Evolutionary conservation across 2,797 vertebrate genomes (phyloP).

Genomic region (Adrianichthys oophorus): DNA sequence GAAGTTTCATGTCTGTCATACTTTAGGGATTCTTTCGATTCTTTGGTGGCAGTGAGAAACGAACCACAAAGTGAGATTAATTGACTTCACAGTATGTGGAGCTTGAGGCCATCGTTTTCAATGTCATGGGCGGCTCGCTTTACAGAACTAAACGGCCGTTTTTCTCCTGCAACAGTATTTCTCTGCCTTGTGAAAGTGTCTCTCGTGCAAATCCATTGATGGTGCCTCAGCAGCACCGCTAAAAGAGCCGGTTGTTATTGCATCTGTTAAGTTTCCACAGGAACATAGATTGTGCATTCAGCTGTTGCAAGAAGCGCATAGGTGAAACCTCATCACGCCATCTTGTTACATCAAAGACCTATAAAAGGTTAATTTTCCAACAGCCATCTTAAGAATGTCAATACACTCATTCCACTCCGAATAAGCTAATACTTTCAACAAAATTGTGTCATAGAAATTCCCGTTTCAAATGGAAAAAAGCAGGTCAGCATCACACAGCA

Average conservation of each 20-base stretch:
- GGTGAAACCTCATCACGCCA: not conserved
- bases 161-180: not conserved
- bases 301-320: not conserved
- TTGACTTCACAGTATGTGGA: not conserved
- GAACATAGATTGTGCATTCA: not conserved
- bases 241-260: not conserved
- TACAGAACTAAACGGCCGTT: not conserved
- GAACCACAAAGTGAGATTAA: constrained; percentile 8
- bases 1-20: not conserved
- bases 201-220: not conserved
- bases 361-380: too few species aligned
- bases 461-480: too few species aligned
- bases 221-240: not conserved
- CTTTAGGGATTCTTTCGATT: constrained; percentile 7
- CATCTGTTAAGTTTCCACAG: not conserved
- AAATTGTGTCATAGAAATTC: too few species aligned
- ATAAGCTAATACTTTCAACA: too few species aligned
- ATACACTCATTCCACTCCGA: too few species aligned
- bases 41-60: constrained; percentile 4
- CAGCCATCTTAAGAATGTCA: too few species aligned
- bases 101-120: not conserved
- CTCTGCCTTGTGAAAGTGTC: not conserved
- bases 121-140: not conserved
- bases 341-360: too few species aligned
- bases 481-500: too few species aligned